These are phyloP conservation scores for Patella vulgata DNA, from an alignment of 1,140 invertebrate genomes.

Conservation along the genomic window DNA sequence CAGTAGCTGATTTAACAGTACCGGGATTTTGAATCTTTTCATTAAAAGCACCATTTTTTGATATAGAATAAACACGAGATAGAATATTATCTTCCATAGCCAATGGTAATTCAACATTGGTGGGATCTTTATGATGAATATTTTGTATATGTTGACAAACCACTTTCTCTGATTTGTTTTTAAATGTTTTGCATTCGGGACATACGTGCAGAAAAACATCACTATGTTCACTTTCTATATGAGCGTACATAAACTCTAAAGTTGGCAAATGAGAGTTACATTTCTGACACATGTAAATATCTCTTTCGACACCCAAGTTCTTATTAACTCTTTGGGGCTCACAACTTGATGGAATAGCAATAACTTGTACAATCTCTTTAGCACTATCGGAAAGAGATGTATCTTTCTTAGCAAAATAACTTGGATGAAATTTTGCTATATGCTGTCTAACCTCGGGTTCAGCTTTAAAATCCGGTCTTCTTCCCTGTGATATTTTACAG, in stretches of 20 bases:
- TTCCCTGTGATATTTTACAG: slow-evolving; percentile 45
- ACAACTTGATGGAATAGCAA: slow-evolving; percentile 33
- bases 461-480: slow-evolving; percentile 24
- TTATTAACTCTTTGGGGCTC: slow-evolving; percentile 37
- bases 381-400: slow-evolving; percentile 54
- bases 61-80: slow-evolving; percentile 40
- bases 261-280: slow-evolving; percentile 54
- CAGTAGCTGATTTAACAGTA: slow-evolving; percentile 4
- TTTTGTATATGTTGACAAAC: slow-evolving; percentile 46
- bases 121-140: slow-evolving; percentile 35
- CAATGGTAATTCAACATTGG: slow-evolving; percentile 44
- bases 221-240: slow-evolving; percentile 50
- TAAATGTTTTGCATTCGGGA: slow-evolving; percentile 50
- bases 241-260: slow-evolving; percentile 48
- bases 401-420: slow-evolving; percentile 51
- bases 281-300: slow-evolving; percentile 56
- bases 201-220: slow-evolving; percentile 55
- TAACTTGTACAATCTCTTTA: slow-evolving; percentile 51
- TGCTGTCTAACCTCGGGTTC: slow-evolving; percentile 50
- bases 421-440: slow-evolving; percentile 47
- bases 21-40: slow-evolving; percentile 33
- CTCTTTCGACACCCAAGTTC: slow-evolving; percentile 46
- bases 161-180: slow-evolving; percentile 39
- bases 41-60: slow-evolving; percentile 25
- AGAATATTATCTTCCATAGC: slow-evolving; percentile 54